A percentile compares a stretch with the other conserved stretches of the same genome.
Evolutionary conservation across 2,888 invertebrate species (phyloP).

Genomic region (Abscondita cerata): DNA sequence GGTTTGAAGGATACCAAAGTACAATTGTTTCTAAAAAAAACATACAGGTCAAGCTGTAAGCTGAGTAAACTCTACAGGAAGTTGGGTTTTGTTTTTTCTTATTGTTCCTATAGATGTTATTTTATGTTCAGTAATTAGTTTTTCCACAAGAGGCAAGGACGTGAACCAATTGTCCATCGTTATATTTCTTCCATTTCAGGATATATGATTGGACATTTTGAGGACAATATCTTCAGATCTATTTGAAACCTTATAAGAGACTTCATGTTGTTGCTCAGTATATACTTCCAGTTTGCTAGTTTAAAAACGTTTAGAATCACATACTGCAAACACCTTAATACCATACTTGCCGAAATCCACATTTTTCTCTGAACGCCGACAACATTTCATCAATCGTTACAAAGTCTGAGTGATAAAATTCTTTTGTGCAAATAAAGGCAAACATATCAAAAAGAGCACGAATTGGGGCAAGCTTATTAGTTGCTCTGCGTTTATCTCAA

Average conservation of each 20-base stretch:
- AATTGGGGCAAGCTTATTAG: no score
- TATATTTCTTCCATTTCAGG: slow-evolving; percentile 1
- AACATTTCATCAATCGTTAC: slow-evolving; percentile 7
- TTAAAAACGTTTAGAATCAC: no score
- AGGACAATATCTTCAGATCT: slow-evolving; percentile 35
- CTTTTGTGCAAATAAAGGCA: background rate
- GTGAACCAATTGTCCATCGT: no score
- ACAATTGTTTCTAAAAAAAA: slow-evolving; percentile 30
- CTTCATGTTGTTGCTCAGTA: no score
- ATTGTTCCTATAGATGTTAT: no score
- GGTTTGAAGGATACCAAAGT: slow-evolving; percentile 38
- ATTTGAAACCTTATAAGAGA: slow-evolving; percentile 24
- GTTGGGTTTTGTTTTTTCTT: no score
- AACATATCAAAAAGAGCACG: background rate
- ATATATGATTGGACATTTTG: slow-evolving; percentile 33
- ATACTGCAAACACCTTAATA: background rate
- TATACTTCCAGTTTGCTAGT: slow-evolving; percentile 36
- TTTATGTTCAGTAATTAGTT: no score
- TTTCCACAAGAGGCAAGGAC: background rate
- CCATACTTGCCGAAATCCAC: no score
- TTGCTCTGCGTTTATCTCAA: no score
- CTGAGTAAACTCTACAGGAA: slow-evolving; percentile 3
- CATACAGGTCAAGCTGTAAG: no score
- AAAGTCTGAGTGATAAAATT: background rate
- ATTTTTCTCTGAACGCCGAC: no score